Base-by-base conservation (phyloP, 2,113 vertebrate species). In the Pipra filicauda region DNA sequence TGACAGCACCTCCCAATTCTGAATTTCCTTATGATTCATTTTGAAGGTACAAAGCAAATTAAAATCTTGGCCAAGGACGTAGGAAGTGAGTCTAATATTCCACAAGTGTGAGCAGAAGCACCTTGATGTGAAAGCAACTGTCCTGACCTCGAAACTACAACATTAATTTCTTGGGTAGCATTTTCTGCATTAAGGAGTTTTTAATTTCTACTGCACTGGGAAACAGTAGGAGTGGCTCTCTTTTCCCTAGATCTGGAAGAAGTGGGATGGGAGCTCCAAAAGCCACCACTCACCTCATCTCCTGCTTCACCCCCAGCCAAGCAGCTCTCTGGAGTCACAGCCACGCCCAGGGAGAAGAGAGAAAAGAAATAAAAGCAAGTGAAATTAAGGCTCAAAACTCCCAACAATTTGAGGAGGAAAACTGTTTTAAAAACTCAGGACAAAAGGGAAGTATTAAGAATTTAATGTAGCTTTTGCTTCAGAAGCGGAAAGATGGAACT, bases 221-320 rank as follows among this genome's bases (percentile, higher is more conserved):
- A 7, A 23, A n/a, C 33, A 58, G 55, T 5, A 33, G 13, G 33
- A 58, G 55, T 23, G 15, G 55, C 55, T n/a, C 33, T 22, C 12
- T 31, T n/a, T 66, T 93, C 37, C 70, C 48, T 85, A 58, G 82
- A 93, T 87, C 65, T 96, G 73, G 85, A 7, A 81, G 52, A 71
- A 94, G 9, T 27, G n/a, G 58, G 35, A 26, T 61, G 58, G 58
- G 15, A 37, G 58, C 58, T 41, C 61, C 95, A 92, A 85, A 84
- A 83, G 78, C 89, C 91, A 91, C 89, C 95, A 98, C 97, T 98
- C 98, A 99, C 99, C 97, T 98, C 95, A 98, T 91, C 97, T 99
- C 98, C 97, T 99, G 98, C 97, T 99, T 99, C 96, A 99, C 97
- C 69, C 99, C 98, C 96, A 99, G 98, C 99, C 99, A 99, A 57